Conservation (phyloP, 2,888 invertebrate species). For the Pegoplata infirma region DNA sequence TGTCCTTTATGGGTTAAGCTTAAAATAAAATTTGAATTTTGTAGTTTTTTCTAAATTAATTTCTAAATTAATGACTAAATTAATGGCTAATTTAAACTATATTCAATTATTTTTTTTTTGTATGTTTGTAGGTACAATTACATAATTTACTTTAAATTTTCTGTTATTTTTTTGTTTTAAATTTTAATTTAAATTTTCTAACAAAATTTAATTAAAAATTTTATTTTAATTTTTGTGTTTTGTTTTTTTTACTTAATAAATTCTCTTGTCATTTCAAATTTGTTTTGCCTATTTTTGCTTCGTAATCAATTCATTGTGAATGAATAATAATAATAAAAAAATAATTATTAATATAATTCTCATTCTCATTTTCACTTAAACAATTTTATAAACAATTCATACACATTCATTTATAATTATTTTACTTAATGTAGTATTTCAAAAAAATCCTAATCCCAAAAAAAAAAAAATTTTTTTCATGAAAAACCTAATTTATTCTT, state of each 20-base stretch:
- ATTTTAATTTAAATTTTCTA: slow-evolving; percentile 37
- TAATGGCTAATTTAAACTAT: slow-evolving; percentile 57
- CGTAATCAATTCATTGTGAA: slow-evolving; percentile 50
- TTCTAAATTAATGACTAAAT: slow-evolving; percentile 43
- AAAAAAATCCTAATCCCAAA: background rate
- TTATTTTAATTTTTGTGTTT: slow-evolving; percentile 37
- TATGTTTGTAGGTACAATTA: slow-evolving; percentile 61
- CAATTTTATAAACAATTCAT: slow-evolving; percentile 27
- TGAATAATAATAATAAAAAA: slow-evolving; percentile 49
- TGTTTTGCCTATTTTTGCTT: background rate
- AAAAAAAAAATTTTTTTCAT: too few relatives aligned
- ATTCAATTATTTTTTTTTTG: slow-evolving; percentile 38
- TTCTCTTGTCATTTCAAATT: slow-evolving; percentile 46
- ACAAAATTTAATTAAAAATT: slow-evolving; percentile 53
- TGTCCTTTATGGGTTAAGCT: slow-evolving; percentile 29
- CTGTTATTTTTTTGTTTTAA: slow-evolving; percentile 24
- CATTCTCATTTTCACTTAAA: slow-evolving; percentile 30
- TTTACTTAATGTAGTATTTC: slow-evolving; percentile 8
- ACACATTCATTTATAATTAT: slow-evolving; percentile 24
- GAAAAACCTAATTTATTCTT: slow-evolving; percentile 24
- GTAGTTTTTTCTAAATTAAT: slow-evolving; percentile 20
- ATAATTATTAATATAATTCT: slow-evolving; percentile 17
- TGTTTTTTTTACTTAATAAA: slow-evolving; percentile 50
- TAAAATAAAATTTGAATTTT: slow-evolving; percentile 8
- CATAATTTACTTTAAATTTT: slow-evolving; percentile 45